Conservation (phyloP, 2,113 vertebrate genomes). For the Phyllostomus hastatus region DNA sequence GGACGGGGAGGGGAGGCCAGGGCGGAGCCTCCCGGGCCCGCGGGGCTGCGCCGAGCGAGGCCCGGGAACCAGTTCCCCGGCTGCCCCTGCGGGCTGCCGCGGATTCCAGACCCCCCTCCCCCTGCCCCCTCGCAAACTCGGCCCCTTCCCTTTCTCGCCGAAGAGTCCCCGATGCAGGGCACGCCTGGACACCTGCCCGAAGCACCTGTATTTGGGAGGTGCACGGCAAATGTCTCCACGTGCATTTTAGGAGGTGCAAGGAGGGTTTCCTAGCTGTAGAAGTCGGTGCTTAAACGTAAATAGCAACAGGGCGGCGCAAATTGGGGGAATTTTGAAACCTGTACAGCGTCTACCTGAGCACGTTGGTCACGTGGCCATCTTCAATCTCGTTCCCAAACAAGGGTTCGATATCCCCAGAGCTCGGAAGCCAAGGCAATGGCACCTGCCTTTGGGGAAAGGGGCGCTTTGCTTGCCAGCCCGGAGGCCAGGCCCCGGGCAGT, state of each 20-base stretch:
- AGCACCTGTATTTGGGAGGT: background rate
- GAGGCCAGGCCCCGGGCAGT: fast-evolving
- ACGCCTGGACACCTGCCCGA: fast-evolving
- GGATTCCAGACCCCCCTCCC: background rate
- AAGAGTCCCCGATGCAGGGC: background rate
- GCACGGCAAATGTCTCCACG: background rate
- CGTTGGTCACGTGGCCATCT: too few relatives aligned
- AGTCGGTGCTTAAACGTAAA: background rate
- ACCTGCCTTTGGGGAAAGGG: background rate
- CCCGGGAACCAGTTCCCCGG: too few relatives aligned
- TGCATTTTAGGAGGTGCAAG: background rate
- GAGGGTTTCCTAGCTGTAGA: fast-evolving
- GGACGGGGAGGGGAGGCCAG: background rate
- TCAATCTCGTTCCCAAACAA: too few relatives aligned
- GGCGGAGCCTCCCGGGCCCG: background rate
- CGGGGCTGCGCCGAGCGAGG: background rate
- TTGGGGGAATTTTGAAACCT: background rate
- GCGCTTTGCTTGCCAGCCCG: fast-evolving
- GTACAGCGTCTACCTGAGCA: too few relatives aligned
- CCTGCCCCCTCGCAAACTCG: fast-evolving
- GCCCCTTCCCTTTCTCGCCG: fast-evolving
- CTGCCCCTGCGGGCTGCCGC: too few relatives aligned
- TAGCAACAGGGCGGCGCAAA: background rate
- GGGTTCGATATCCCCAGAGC: background rate
- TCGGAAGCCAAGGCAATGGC: background rate